These are phyloP conservation scores for Kuschelorhynchus macadamiae DNA, from an alignment of 2,888 invertebrate genomes.

Conservation along the genomic window DNA sequence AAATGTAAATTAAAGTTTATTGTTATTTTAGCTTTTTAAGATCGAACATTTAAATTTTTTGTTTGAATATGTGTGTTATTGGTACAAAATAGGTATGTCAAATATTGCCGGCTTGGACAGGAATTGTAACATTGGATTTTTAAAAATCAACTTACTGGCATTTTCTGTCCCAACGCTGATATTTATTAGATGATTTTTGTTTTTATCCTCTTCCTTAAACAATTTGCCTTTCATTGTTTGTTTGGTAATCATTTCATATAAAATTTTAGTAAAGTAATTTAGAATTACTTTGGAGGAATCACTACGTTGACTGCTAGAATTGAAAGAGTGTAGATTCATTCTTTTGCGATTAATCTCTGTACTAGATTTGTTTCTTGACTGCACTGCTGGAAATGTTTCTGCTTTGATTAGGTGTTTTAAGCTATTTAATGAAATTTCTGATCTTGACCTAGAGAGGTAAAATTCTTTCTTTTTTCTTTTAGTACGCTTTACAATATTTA, in stretches of 20 bases:
- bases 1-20: too few relatives aligned
- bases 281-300: conserved; percentile 29
- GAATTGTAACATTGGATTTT: too few relatives aligned
- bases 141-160: conserved; percentile 8
- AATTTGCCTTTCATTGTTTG: conserved; percentile 8
- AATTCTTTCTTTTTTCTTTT: conserved; percentile 47
- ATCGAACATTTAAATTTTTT: too few relatives aligned
- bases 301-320: not conserved
- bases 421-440: conserved; percentile 35
- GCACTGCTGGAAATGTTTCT: not conserved
- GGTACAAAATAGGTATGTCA: too few relatives aligned
- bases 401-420: not conserved
- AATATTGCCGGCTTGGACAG: too few relatives aligned
- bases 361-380: not conserved
- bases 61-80: too few relatives aligned
- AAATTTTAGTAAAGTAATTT: conserved; percentile 42
- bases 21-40: too few relatives aligned
- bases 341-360: not conserved
- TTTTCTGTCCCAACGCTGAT: conserved; percentile 1
- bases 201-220: conserved; percentile 1
- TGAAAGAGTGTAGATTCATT: not conserved
- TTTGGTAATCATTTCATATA: conserved; percentile 44
- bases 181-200: conserved; percentile 3
- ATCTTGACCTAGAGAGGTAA: conserved; percentile 44
- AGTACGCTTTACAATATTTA: not conserved